Conservation (phyloP, 2,797 vertebrate species). For the Eulemur rubriventer region DNA sequence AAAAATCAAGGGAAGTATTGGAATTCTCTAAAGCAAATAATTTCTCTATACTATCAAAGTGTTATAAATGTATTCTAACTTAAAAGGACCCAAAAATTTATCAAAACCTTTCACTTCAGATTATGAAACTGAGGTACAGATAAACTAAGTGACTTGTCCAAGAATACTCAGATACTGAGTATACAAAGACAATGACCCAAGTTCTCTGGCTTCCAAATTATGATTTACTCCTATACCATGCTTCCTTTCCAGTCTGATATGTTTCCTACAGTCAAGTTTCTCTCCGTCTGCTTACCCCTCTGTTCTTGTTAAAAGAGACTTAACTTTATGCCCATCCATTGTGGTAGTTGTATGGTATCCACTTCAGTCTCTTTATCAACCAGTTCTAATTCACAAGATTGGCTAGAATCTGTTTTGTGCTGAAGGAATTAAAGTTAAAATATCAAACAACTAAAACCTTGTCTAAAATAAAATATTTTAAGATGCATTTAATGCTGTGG, state of each 20-base stretch:
- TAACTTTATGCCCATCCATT: not conserved
- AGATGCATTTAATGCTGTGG: not conserved
- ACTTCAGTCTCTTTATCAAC: not conserved
- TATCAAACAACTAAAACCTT: not conserved
- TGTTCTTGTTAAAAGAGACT: not conserved
- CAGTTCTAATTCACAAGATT: not conserved
- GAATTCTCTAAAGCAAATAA: slow-evolving; percentile 1
- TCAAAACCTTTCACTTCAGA: not conserved
- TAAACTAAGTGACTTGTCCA: not conserved
- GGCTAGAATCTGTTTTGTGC: not conserved
- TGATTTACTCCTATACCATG: not conserved
- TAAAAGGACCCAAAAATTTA: not conserved
- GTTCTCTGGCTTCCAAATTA: not conserved
- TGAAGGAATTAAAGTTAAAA: slow-evolving; percentile 16
- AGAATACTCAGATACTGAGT: not conserved
- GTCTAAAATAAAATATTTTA: not conserved
- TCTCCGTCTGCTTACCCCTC: not conserved
- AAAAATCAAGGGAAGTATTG: not conserved
- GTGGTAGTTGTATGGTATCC: not conserved
- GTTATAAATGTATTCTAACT: not conserved
- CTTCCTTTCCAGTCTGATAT: not conserved
- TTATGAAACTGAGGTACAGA: slow-evolving; percentile 20
- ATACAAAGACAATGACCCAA: not conserved
- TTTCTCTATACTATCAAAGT: not conserved
- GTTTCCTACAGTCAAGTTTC: not conserved